Evolutionary conservation across 1,140 invertebrate species (phyloP), one percentile per base, ranked within the genome.

Genomic region (Pygmarrhopalites habei): DNA sequence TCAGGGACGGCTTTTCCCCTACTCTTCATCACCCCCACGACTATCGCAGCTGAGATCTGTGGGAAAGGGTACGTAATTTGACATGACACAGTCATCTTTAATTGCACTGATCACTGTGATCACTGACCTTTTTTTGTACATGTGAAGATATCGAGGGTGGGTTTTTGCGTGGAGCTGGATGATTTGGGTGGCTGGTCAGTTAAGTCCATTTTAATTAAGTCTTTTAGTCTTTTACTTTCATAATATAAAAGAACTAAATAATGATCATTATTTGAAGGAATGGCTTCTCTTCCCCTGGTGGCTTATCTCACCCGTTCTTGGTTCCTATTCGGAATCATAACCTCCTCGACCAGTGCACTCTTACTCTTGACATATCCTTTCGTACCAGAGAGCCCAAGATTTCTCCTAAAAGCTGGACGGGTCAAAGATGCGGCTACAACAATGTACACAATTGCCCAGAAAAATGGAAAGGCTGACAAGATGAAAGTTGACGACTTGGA

Each of bases 301-400:
- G 63, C 66, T 19, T 69, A 60, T 43, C 19, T 66, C 1, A 55
- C 52, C 35, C 47, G 47, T 7, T 32, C 35, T 21, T 69, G 67
- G 67, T 69, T 55, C 58, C 23, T 62, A 4, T 55, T 69, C 26
- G 67, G 55, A 29, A 4, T 63, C 10, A 21, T 60, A 2, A 64
- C 67, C 1, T 41, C 49, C 4, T 25, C 63, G 25, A 57, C 67
- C 1, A 53, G 46, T 4, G 19, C 52, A 23, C 3, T 60, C 1
- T n/a, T 69, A 1, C 59, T 64, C 47, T n/a, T 66, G 21, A 75
- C 74, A 47, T 46, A 15, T 1, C 51, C n/a, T 2, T 19, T 59
- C 2, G 71, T 79, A 17, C 80, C 79, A 0, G 80, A 82, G 72
- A 77, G 79, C 12, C 75, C 81, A 2, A 64, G 76, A 41, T 82